Percentiles rank a stretch among this genome's conserved stretches.
These are phyloP conservation scores for Crossaster papposus DNA, from an alignment of 53 echinoderm and acorn worm genomes.

Conservation along the genomic window DNA sequence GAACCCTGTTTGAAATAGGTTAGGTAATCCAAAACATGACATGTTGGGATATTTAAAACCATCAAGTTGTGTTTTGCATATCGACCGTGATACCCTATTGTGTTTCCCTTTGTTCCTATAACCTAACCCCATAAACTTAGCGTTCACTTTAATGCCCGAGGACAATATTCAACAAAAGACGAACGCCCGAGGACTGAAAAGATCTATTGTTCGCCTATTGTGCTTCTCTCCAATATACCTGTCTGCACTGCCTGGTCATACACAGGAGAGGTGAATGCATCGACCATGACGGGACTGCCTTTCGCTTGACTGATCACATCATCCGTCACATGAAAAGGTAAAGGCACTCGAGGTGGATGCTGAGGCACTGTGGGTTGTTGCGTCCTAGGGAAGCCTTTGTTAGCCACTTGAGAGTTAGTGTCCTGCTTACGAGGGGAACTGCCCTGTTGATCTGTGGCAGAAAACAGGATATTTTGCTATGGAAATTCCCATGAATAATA, in stretches of 20 bases:
- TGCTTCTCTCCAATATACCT: constrained; percentile 50
- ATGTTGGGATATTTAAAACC: too few species aligned
- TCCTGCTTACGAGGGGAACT: background rate
- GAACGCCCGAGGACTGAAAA: too few species aligned
- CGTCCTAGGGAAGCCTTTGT: constrained; percentile 20
- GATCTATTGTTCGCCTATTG: too few species aligned
- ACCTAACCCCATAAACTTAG: too few species aligned
- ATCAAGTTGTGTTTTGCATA: too few species aligned
- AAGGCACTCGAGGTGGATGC: constrained; percentile 35
- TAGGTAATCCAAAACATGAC: too few species aligned
- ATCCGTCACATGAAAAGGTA: constrained; percentile 20
- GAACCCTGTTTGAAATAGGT: too few species aligned
- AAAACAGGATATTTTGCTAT: background rate
- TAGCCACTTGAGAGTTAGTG: constrained; percentile 6
- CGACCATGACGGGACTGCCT: constrained; percentile 24
- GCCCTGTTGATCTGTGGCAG: constrained; percentile 11
- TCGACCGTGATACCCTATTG: too few species aligned
- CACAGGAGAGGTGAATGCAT: constrained; percentile 74
- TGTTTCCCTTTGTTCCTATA: too few species aligned
- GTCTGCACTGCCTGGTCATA: constrained; percentile 89
- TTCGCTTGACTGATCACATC: constrained; percentile 9
- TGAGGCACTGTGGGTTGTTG: constrained; percentile 39
- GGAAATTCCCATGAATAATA: background rate
- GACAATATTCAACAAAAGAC: too few species aligned
- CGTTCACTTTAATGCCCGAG: too few species aligned